Evolutionary conservation across 1,140 invertebrate species (phyloP).

Genomic region (Cepaea nemoralis): DNA sequence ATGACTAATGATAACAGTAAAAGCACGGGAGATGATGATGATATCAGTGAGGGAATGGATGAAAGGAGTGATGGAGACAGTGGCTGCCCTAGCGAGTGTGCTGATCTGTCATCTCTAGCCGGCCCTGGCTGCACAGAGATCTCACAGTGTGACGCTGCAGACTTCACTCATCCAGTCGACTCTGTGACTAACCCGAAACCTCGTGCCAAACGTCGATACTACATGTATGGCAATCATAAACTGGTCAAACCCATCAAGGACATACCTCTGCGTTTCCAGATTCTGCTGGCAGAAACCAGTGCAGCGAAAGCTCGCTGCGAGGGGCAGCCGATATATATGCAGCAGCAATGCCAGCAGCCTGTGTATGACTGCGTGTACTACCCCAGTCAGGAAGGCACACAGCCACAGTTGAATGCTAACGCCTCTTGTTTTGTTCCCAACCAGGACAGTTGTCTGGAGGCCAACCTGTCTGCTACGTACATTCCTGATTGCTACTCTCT

Average conservation of each 20-base stretch:
- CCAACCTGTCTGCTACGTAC: constrained; percentile 15
- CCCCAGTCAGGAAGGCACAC: neutral
- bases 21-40: constrained; percentile 4
- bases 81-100: constrained; percentile 43
- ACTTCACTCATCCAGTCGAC: constrained; percentile 4
- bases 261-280: constrained; percentile 64
- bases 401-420: constrained; percentile 50
- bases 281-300: constrained; percentile 60
- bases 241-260: constrained; percentile 69
- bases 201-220: constrained; percentile 61
- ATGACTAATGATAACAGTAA: neutral
- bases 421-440: constrained; percentile 61
- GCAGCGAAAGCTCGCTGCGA: constrained; percentile 63
- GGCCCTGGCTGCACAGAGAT: constrained; percentile 41
- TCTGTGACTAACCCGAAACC: constrained; percentile 31
- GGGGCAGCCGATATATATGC: constrained; percentile 65
- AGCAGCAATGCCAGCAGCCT: constrained; percentile 42
- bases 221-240: constrained; percentile 66
- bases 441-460: constrained; percentile 18
- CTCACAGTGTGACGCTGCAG: constrained; percentile 28
- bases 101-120: constrained; percentile 37
- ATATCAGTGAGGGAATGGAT: constrained; percentile 38
- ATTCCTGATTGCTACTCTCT: constrained; percentile 19
- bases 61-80: constrained; percentile 43
- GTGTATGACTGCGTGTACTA: constrained; percentile 40